Evolutionary conservation across 23 tunicate species (phyloP).

Genomic region (Clavelina lepadiformis): DNA sequence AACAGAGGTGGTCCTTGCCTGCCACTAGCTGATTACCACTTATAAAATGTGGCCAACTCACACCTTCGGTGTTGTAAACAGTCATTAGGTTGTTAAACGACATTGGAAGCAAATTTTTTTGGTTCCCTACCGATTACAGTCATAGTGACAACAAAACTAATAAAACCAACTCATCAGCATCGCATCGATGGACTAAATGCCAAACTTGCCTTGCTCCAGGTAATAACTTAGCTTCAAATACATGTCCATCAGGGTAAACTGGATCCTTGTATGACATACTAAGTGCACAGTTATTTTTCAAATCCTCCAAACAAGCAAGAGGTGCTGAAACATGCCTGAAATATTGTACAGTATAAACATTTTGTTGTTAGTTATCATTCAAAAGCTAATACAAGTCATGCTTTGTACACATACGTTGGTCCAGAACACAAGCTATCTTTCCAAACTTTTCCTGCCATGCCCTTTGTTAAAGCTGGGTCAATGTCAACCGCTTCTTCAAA

Average conservation of each 20-base stretch:
- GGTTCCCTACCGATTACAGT: too few species aligned
- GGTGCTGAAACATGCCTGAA: slow-evolving; percentile 36
- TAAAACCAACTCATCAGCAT: too few species aligned
- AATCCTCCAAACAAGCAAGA: slow-evolving; percentile 25
- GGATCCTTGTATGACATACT: slow-evolving; percentile 81
- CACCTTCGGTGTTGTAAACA: too few species aligned
- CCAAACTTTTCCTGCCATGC: slow-evolving; percentile 88
- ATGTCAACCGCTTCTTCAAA: slow-evolving; percentile 59
- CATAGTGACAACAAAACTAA: too few species aligned
- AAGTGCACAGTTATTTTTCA: slow-evolving; percentile 49
- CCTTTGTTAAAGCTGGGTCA: slow-evolving; percentile 59
- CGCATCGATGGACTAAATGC: too few species aligned
- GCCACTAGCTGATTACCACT: too few species aligned
- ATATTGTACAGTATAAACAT: not conserved
- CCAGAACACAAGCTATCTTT: slow-evolving; percentile 51
- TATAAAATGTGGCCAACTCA: too few species aligned
- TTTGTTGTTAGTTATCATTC: not conserved
- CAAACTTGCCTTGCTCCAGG: slow-evolving; percentile 97
- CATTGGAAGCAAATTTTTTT: too few species aligned
- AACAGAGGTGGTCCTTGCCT: too few species aligned
- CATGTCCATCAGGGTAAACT: slow-evolving; percentile 74
- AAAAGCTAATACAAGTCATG: not conserved
- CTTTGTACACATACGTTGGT: not conserved
- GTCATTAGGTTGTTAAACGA: too few species aligned
- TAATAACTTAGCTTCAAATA: slow-evolving; percentile 72